Evolutionary conservation across 2,797 vertebrate genomes (phyloP), one percentile per base, ranked within the genome.

Genomic region (Aphelocoma californica): DNA sequence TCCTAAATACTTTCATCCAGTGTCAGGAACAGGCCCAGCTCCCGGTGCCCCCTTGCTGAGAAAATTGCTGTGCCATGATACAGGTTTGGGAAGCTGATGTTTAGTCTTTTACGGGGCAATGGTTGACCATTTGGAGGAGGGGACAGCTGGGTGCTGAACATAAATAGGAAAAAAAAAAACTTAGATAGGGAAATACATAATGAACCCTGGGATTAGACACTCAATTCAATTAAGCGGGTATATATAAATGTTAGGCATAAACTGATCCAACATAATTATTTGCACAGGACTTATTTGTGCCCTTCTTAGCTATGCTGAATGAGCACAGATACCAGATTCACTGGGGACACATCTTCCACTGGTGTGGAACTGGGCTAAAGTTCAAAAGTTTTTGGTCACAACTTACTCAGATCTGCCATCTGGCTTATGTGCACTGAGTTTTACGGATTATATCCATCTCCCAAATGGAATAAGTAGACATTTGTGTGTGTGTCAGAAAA

Each of bases 111-210:
- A 98, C 18, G 5, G 97, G 96, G 95, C 96, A 96, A 90, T 24
- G 20, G 97, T 93, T 97, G 98, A 95, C 97, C 95, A 96, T 97
- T 98, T 97, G 93, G 96, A 97, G 94, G 93, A 94, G 88, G 92
- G 97, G 97, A 97, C 97, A 98, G 97, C 97, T 97, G 97, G 97
- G 97, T 98, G 98, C 97, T 97, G 97, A 98, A 97, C 91, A 89
- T 97, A 97, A 97, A 97, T 74, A 97, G 93, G 90, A 67, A 91
- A 94, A 97, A 95, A 95, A 36, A 97, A 95, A 92, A 66, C 86
- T 96, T 96, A 95, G 96, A 96, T 72, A 95, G 97, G 97, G 97
- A 98, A 97, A 97, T 91, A 97, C 97, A 97, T 98, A 98, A 98
- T 96, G 97, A 98, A 98, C 96, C 96, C 94, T 94, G 98, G 97